Evolutionary conservation across 1,140 invertebrate genomes (phyloP).

Genomic region (Latrodectus geometricus): DNA sequence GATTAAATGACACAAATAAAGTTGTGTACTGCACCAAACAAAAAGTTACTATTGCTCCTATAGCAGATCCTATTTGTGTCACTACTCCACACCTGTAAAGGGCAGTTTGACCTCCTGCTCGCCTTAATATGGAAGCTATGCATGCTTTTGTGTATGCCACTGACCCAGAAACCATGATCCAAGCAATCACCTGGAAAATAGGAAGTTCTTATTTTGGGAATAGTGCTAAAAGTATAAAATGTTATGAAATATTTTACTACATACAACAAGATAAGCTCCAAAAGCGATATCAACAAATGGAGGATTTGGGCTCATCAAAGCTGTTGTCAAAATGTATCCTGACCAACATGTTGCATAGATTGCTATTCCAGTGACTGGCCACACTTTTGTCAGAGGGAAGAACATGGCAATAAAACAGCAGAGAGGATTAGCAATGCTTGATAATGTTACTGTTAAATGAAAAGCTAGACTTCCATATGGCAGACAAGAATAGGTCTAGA

Average conservation of each 20-base stretch:
- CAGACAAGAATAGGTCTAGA: conserved; percentile 84
- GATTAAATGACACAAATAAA: conserved; percentile 71
- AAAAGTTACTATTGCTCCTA: conserved; percentile 81
- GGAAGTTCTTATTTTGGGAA: not conserved
- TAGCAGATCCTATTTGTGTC: conserved; percentile 83
- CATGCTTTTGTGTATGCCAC: conserved; percentile 85
- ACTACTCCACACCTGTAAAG: conserved; percentile 82
- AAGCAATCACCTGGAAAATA: conserved; percentile 72
- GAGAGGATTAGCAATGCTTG: conserved; percentile 84
- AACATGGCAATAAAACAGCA: conserved; percentile 86
- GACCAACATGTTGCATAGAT: conserved; percentile 67
- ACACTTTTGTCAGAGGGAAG: conserved; percentile 71
- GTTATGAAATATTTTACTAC: not conserved
- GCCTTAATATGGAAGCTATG: conserved; percentile 80
- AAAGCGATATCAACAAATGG: conserved; percentile 74
- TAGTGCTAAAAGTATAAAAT: not conserved
- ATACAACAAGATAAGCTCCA: conserved; percentile 77
- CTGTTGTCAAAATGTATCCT: conserved; percentile 78
- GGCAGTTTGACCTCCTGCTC: conserved; percentile 69
- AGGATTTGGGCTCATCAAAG: conserved; percentile 80
- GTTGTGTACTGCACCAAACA: conserved; percentile 78
- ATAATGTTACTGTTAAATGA: conserved; percentile 83
- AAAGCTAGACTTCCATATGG: conserved; percentile 87
- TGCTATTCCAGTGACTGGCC: conserved; percentile 69
- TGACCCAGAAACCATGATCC: conserved; percentile 77